A percentile compares a stretch with the other conserved stretches of the same genome.
Evolutionary conservation across 2,888 invertebrate species (phyloP).

Genomic region (Eupithecia centaureata): DNA sequence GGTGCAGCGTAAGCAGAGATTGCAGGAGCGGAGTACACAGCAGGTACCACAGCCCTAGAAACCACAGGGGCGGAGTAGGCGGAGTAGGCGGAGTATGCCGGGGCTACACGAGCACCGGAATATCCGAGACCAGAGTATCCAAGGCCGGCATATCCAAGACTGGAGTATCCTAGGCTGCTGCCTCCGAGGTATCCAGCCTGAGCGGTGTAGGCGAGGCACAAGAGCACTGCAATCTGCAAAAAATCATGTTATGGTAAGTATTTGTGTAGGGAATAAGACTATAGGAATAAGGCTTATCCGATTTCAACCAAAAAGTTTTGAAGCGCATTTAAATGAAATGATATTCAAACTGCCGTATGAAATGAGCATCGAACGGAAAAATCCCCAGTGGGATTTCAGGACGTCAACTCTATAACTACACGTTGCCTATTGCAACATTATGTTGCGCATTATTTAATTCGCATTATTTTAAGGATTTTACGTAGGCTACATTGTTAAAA

Average conservation of each 20-base stretch:
- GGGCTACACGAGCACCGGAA: conserved; percentile 44
- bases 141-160: no score
- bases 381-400: neutral
- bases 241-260: neutral
- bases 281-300: neutral
- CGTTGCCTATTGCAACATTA: neutral
- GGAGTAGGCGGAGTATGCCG: conserved; percentile 48
- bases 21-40: conserved; percentile 6
- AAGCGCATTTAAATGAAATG: neutral
- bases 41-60: neutral
- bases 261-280: neutral
- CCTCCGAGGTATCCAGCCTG: conserved; percentile 59
- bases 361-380: no score
- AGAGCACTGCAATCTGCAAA: conserved; percentile 53
- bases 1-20: conserved; percentile 48
- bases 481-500: neutral
- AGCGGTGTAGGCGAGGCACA: conserved; percentile 60
- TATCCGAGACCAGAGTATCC: conserved; percentile 35
- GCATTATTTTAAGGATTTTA: neutral
- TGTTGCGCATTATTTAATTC: no score
- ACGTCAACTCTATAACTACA: neutral
- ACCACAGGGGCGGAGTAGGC: conserved; percentile 46
- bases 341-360: no score
- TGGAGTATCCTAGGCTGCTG: conserved; percentile 6
- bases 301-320: neutral